Evolutionary conservation across 2,888 invertebrate species (phyloP).

Genomic region (Zygaena filipendulae): DNA sequence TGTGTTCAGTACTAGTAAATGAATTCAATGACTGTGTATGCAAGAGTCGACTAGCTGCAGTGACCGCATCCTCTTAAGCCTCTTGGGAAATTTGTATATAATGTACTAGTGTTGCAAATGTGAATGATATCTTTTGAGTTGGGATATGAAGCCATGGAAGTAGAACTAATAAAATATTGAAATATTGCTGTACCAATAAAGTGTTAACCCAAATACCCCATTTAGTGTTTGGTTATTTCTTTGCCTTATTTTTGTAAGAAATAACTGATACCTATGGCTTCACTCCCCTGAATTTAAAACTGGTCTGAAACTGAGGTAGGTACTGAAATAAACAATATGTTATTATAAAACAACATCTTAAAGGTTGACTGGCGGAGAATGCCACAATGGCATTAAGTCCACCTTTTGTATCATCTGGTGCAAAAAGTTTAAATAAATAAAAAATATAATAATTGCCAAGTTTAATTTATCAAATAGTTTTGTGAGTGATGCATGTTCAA

Average conservation of each 20-base stretch:
- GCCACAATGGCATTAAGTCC: too few relatives aligned
- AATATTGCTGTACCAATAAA: constrained; percentile 60
- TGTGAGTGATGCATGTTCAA: too few relatives aligned
- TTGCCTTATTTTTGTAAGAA: constrained; percentile 4
- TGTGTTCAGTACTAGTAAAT: constrained; percentile 61
- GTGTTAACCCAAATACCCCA: constrained; percentile 55
- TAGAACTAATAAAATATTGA: constrained; percentile 49
- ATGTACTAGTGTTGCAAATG: constrained; percentile 14
- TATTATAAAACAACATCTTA: too few relatives aligned
- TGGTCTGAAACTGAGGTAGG: too few relatives aligned
- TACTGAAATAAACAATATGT: too few relatives aligned
- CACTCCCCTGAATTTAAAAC: too few relatives aligned
- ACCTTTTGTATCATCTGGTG: too few relatives aligned
- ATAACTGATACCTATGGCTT: too few relatives aligned
- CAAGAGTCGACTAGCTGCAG: constrained; percentile 52
- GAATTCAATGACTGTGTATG: constrained; percentile 65
- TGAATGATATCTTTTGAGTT: constrained; percentile 27
- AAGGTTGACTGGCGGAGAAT: too few relatives aligned
- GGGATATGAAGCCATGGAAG: constrained; percentile 20
- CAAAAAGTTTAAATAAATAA: too few relatives aligned
- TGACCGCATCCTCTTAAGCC: constrained; percentile 47
- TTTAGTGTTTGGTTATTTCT: constrained; percentile 14
- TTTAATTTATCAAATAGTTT: too few relatives aligned
- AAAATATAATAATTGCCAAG: too few relatives aligned
- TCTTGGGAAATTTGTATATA: constrained; percentile 18